Evolutionary conservation across 2,113 vertebrate genomes (phyloP).

Genomic region (Coracopsis vasa): DNA sequence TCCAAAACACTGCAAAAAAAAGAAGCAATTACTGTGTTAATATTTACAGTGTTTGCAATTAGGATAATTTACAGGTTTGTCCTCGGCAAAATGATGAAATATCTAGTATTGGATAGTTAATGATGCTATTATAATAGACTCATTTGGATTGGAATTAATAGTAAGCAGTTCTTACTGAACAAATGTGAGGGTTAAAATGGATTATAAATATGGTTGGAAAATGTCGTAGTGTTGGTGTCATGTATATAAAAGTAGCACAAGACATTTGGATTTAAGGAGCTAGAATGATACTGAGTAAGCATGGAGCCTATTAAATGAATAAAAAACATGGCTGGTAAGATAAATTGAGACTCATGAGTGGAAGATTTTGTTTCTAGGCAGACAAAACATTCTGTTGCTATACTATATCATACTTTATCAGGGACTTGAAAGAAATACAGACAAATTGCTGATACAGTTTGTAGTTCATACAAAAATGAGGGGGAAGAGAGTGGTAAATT

Average conservation of each 20-base stretch:
- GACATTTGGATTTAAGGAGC: not conserved
- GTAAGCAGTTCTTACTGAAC: not conserved
- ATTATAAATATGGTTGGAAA: not conserved
- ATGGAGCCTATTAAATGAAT: not conserved
- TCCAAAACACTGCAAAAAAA: slow-evolving; percentile 6
- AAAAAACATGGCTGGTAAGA: slow-evolving; percentile 6
- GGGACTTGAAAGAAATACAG: not conserved
- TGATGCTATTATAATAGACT: not conserved
- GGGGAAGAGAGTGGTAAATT: not conserved
- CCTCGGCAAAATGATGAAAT: not conserved
- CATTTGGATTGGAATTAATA: not conserved
- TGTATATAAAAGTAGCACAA: not conserved
- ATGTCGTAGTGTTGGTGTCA: not conserved
- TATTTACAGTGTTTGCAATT: slow-evolving; percentile 9
- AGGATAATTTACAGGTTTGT: slow-evolving; percentile 34
- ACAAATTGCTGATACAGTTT: not conserved
- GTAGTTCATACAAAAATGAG: not conserved
- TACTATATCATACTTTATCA: not conserved
- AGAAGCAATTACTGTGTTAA: not conserved
- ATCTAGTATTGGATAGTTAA: not conserved
- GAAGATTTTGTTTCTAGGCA: slow-evolving; percentile 19
- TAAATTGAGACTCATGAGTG: not conserved
- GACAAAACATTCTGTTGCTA: slow-evolving; percentile 7
- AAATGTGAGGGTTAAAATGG: not conserved
- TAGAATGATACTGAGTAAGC: not conserved